phyloP scores from a whole-genome alignment of 1,140 invertebrate genomes.

The Sycophaga agraensis region DNA sequence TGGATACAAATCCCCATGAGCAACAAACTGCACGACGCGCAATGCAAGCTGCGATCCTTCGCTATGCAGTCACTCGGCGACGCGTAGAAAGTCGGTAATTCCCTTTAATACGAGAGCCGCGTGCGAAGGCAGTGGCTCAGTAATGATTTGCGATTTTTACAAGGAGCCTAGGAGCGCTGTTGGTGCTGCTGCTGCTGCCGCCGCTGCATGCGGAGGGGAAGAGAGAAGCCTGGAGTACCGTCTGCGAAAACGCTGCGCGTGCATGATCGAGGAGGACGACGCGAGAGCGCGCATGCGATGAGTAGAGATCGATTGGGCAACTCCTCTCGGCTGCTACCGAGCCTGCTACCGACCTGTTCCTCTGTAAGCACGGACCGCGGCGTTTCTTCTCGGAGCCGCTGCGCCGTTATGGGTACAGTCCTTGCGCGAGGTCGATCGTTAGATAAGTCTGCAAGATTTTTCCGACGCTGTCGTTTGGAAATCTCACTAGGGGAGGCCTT shows the following conservation, averaged over 20 bases:
- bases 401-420: neutral
- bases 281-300: neutral
- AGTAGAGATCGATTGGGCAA: slow-evolving; percentile 10
- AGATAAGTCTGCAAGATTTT: too few species aligned
- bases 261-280: neutral
- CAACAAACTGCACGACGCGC: too few species aligned
- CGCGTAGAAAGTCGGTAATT: slow-evolving; percentile 11
- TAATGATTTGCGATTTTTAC: slow-evolving; percentile 19
- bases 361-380: too few species aligned
- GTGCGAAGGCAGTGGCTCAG: neutral
- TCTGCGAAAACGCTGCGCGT: too few species aligned
- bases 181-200: neutral
- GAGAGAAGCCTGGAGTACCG: too few species aligned
- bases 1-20: too few species aligned
- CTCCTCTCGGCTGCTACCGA: neutral
- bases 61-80: neutral
- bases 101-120: slow-evolving; percentile 2
- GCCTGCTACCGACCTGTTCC: too few species aligned
- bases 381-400: too few species aligned
- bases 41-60: too few species aligned
- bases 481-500: too few species aligned
- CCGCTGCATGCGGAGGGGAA: too few species aligned
- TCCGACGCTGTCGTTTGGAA: too few species aligned
- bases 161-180: neutral
- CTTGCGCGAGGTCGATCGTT: slow-evolving; percentile 14